Evolutionary conservation across 2,113 vertebrate genomes (phyloP).

Genomic region (Ceyx melanurus): DNA sequence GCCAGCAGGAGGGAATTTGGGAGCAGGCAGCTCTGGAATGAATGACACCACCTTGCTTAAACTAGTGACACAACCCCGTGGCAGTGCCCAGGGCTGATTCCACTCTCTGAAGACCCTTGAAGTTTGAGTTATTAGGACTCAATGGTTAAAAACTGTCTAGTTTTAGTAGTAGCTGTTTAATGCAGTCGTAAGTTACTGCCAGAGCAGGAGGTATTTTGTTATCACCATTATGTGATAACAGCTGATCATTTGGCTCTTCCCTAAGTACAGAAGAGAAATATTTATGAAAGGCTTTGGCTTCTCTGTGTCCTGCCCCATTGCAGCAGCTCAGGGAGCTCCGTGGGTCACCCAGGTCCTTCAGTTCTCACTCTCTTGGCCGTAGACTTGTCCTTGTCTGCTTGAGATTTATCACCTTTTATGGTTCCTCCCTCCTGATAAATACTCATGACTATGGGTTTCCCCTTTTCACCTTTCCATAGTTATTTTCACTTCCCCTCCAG

Average conservation of each 20-base stretch:
- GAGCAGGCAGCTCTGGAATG: background rate
- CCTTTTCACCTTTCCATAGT: background rate
- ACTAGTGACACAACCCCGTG: background rate
- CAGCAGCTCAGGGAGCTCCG: background rate
- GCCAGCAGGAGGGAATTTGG: background rate
- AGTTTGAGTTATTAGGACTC: background rate
- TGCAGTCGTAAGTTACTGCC: background rate
- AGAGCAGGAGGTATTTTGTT: background rate
- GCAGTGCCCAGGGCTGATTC: background rate
- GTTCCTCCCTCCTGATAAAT: background rate
- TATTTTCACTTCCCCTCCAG: background rate
- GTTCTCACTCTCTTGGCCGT: background rate
- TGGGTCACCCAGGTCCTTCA: accelerated
- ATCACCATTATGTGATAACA: background rate
- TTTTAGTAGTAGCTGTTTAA: background rate
- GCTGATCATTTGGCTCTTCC: conserved; percentile 28
- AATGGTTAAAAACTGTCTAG: background rate
- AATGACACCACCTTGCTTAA: background rate
- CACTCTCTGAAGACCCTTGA: background rate
- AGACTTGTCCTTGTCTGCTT: background rate
- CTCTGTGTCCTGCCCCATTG: accelerated
- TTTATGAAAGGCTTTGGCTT: background rate
- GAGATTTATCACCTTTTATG: background rate
- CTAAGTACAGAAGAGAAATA: background rate
- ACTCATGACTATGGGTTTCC: background rate